Evolutionary conservation across 2,113 vertebrate species (phyloP), one percentile per base, ranked within the genome.

Genomic region (Anguilla japonica): DNA sequence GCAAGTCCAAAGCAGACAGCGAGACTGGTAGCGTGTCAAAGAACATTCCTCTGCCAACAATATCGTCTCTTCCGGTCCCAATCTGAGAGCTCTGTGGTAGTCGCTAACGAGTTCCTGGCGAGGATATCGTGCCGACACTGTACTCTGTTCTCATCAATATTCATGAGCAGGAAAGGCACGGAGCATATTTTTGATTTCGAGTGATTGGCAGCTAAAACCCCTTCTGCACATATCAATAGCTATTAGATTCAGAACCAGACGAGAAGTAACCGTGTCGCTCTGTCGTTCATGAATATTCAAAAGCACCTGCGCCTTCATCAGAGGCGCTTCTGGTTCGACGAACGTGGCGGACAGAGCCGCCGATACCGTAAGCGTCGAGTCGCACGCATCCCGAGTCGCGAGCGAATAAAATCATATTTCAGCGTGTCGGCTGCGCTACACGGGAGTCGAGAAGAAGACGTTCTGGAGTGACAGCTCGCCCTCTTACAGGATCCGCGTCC

Each of bases 211-310:
- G 43, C 53, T 57, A 39, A 15, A 39, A 34, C 18, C 53, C 41
- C 34, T 29, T 83, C 34, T 63, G 7, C 56, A 83, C 82, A 83
- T 75, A 75, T 75, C 71, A 75, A 75, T 75, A 75, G 71, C 71
- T 75, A n/a, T 34, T 75, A 75, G 71, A 75, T 29, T 75, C 71
- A 34, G 71, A 75, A 75, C 71, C 71, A 75, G 34, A 75, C 71
- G 1, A 34, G 34, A 34, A 29, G 71, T 13, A 29, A 34, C 71
- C 11, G 71, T 75, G 2, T 75, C 71, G 9, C n/a, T 75, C 34
- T 34, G 34, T 34, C 34, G n/a, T 9, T 75, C 22, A 75, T 75
- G 71, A n/a, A 75, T 80, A 80, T 80, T 41, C 79, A 80, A 18
- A 41, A 80, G 79, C 34, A 80, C 79, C 34, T 80, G 79, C 15